Conservation (phyloP, 2,888 invertebrate species). For the Xylophagus ater region DNA sequence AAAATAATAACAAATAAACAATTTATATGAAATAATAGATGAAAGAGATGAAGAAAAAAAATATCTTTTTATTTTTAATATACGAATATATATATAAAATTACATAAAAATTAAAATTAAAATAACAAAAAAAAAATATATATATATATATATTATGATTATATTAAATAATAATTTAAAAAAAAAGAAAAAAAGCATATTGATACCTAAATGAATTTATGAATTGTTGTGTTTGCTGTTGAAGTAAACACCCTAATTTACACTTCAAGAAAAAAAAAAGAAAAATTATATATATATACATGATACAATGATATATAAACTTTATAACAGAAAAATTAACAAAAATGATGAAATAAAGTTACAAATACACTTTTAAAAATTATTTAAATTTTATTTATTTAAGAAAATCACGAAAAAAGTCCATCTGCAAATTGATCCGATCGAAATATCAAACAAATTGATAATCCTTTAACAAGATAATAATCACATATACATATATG, state of each 20-base stretch:
- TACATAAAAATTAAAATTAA: neutral
- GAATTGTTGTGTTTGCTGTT: slow-evolving; percentile 23
- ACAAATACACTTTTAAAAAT: slow-evolving; percentile 18
- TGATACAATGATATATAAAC: slow-evolving; percentile 16
- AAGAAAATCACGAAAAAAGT: too few species aligned
- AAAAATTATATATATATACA: slow-evolving; percentile 19
- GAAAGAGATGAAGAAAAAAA: slow-evolving; percentile 8
- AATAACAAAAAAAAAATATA: neutral
- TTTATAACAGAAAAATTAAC: slow-evolving; percentile 18
- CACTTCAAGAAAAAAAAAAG: too few species aligned
- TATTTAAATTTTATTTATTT: slow-evolving; percentile 17
- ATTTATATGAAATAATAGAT: too few species aligned
- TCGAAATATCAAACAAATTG: too few species aligned
- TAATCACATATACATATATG: too few species aligned
- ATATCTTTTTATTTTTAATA: slow-evolving; percentile 15
- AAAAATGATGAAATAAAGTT: slow-evolving; percentile 15
- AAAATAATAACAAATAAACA: too few species aligned
- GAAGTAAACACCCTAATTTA: slow-evolving; percentile 23
- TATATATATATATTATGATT: neutral
- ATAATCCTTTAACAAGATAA: too few species aligned
- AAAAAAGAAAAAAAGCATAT: slow-evolving; percentile 12
- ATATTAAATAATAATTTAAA: slow-evolving; percentile 11
- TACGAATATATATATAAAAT: slow-evolving; percentile 12
- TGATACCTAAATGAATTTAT: slow-evolving; percentile 19
- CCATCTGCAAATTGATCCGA: too few species aligned